phyloP scores from a whole-genome alignment of 2,888 invertebrate genomes.

The Acrobasis suavella region DNA sequence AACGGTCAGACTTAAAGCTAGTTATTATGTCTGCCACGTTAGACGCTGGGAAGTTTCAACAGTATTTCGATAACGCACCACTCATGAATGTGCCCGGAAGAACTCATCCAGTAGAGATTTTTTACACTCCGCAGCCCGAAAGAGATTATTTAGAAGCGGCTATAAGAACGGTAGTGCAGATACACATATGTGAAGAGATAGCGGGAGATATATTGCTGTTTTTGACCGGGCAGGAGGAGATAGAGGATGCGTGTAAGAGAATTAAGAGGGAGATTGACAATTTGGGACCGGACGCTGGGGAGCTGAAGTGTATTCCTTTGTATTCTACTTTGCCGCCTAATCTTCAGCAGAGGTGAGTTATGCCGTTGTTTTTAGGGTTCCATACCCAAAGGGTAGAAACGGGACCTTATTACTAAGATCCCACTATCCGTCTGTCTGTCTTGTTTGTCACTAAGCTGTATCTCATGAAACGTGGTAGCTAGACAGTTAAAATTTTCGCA shows the following conservation, averaged over 20 bases:
- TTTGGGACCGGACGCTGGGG: slow-evolving; percentile 97
- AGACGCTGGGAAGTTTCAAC: slow-evolving; percentile 99
- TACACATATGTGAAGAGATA: slow-evolving; percentile 97
- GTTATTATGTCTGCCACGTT: slow-evolving; percentile 99
- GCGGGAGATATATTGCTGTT: slow-evolving; percentile 96
- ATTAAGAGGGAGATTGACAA: slow-evolving; percentile 97
- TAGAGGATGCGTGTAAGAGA: slow-evolving; percentile 99
- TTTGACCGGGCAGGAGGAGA: slow-evolving; percentile 92
- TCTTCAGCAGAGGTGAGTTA: slow-evolving; percentile 88
- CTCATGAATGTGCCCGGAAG: slow-evolving; percentile 97
- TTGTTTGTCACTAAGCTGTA: no score
- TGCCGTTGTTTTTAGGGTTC: not conserved
- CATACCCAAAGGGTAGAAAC: not conserved
- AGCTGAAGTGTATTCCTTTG: slow-evolving; percentile 98
- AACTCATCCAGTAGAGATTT: slow-evolving; percentile 86
- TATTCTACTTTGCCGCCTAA: slow-evolving; percentile 99
- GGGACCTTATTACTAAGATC: no score
- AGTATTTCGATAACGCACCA: slow-evolving; percentile 99
- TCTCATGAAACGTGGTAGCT: no score
- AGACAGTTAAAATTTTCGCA: no score
- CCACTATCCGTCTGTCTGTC: no score
- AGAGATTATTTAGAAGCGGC: slow-evolving; percentile 98
- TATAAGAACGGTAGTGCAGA: slow-evolving; percentile 96
- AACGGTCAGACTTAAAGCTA: slow-evolving; percentile 95
- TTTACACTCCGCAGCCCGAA: slow-evolving; percentile 99